These are phyloP conservation scores for Riparia riparia DNA, from an alignment of 2,113 vertebrate genomes.

Conservation along the genomic window DNA sequence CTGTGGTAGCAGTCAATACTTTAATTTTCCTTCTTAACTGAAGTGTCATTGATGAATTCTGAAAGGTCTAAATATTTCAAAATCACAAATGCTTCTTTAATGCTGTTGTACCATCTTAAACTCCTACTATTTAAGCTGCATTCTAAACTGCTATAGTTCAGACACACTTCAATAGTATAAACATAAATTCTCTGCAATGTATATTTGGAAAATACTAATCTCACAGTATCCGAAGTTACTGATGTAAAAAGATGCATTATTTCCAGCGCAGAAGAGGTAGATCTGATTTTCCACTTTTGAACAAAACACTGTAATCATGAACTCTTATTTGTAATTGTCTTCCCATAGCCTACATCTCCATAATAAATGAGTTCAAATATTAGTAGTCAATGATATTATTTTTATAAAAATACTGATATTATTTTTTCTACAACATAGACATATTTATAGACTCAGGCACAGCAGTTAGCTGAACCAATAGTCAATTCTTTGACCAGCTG, in stretches of 20 bases:
- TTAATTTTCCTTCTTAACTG: slow-evolving; percentile 24
- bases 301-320: neutral
- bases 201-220: neutral
- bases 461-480: neutral
- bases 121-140: neutral
- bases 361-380: neutral
- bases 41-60: slow-evolving; percentile 10
- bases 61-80: neutral
- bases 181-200: neutral
- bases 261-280: neutral
- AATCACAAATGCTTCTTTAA: neutral
- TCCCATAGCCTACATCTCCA: neutral
- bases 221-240: neutral
- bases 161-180: neutral
- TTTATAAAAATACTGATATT: neutral
- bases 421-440: neutral
- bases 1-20: neutral
- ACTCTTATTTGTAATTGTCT: neutral
- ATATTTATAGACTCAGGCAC: neutral
- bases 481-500: neutral
- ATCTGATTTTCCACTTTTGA: slow-evolving; percentile 22
- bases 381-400: neutral
- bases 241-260: slow-evolving; percentile 18
- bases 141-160: neutral
- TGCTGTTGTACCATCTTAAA: neutral